Evolutionary conservation across 2,888 invertebrate genomes (phyloP), one percentile per base, ranked within the genome.

Genomic region (Ophion ventricosus): DNA sequence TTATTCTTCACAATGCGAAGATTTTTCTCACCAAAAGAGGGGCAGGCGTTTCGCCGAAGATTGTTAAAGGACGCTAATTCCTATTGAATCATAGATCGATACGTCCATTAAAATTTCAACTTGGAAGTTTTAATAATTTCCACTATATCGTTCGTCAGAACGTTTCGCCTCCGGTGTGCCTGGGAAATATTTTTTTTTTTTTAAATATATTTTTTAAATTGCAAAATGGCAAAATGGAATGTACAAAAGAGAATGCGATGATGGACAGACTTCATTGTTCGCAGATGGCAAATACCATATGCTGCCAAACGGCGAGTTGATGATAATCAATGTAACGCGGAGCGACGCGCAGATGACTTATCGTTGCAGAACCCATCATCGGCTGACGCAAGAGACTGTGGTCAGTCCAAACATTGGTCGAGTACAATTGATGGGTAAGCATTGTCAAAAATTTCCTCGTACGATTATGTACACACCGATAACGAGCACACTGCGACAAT

Each of bases 361-460:
- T 91, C 94, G 95, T 59, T 96, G 96, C 91, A 94, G 95, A 83
- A 95, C 95, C 63, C 94, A 95, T 91, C 95, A 95, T 91, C 94
- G 94, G 87, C 91, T 96, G 88, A 95, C 95, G 17, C 95, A 95
- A 88, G 95, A 95, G 88, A 94, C 95, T 49, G 94, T 95, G 85
- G 94, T 94, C 86, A 96, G 96, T 91, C 94, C 94, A 82, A 95
- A 94, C 90, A 94, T 94, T 35, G 95, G 95, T 14, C 93, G 94
- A 90, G 94, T 95, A 87, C 94, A 95, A 91, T 91, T 95, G 89
- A 94, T 94, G 88, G 95, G 95, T 95, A 92, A 93, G 93, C 88
- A 67, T 76, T 23, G 10, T 8, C 7, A 1, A 23, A 49, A 26
- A 40, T 8, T 4, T 26, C 17, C 49, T 17, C 2, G 49, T 29